Evolutionary conservation across 1,140 invertebrate species (phyloP), one percentile per base, ranked within the genome.

Genomic region (Calycopis cecrops): DNA sequence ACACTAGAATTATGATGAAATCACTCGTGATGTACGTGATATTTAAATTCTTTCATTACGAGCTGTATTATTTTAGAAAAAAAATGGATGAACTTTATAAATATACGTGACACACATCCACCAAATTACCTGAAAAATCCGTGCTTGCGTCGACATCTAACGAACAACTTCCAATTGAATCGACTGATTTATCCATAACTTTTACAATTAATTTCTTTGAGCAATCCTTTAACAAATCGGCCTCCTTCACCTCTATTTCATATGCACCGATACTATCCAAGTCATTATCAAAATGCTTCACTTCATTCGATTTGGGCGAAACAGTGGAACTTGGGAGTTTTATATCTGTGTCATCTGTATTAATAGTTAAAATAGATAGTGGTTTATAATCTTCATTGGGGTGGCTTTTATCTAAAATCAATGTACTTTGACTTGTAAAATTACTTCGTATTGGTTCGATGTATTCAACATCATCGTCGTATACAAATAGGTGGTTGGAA

Each of bases 131-230:
- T 94, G 93, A 94, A 81, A 92, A 91, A 76, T 94, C 93, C 71
- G 93, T 94, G 61, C 92, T 92, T 35, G 91, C 92, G 72, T 95
- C 93, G 76, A 94, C 92, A 85, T 95, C 94, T 67, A 95, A 84
- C 33, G 94, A 95, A 87, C 94, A 95, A 80, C 93, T 93, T 58
- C 94, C 94, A 62, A 95, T 95, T 3, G 92, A 92, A 68, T 92
- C 92, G 67, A 92, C 90, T 10, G 91, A 92, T 67, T 90, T 89
- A 83, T 92, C 92, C 91, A 92, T 92, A 42, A 81, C 78, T 80
- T 88, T 88, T 4, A 88, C 85, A 12, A 81, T 75, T 48, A 88
- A 69, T 42, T 87, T 76, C 57, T 85, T 88, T 0, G 75, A 60
- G 52, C 63, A 65, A 35, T 73, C 71, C 59, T 81, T 87, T 7